Base-by-base conservation (phyloP, 2,888 invertebrate genomes). In the Campoplex capitator region DNA sequence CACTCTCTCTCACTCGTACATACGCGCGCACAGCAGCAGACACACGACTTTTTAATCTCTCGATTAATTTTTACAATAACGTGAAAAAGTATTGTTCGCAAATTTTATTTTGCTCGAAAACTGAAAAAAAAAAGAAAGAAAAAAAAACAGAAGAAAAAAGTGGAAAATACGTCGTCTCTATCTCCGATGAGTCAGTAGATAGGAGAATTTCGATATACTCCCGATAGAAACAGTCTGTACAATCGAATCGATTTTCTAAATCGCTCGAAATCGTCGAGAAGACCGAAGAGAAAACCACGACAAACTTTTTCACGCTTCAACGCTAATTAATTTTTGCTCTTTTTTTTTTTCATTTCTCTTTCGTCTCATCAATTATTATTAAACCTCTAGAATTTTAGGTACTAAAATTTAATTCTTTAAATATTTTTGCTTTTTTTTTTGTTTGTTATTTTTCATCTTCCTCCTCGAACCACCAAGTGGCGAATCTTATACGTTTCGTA, bases 371-470 rank as follows among this genome's bases (percentile, higher is more conserved):
- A 38, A 42, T 67, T 51, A 35, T 77, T 68, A 42, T 78, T 68
- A 54, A 82, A 83, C 56, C 70, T 83, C 86, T 89, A 89, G 32
- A 86, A 70, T 87, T 83, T 88, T 88, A 88, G 89, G 89, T 89
- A 89, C 87, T 89, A 89, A 87, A 82, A 83, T 74, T 68, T 87
- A 73, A 71, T 88, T 82, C 42, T 77, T 71, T 65, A 82, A 74
- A 65, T 79, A 71, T 65, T 83, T 71, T 38, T 38, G 38, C 6
- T 38, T 38, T 38, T 38, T 38, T 38, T 78, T 16, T 73, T 51
- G 73, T 78, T 80, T 56, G 38, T 74, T 67, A 16, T 62, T 35
- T 75, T 81, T 71, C 11, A 73, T 67, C 45, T 13, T 65, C 67
- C 48, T 71, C 35, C 2, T 58, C 45, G 58, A 42, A 54, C 28